Conservation (phyloP, 2,797 vertebrate species). For the Siniperca obscura region DNA sequence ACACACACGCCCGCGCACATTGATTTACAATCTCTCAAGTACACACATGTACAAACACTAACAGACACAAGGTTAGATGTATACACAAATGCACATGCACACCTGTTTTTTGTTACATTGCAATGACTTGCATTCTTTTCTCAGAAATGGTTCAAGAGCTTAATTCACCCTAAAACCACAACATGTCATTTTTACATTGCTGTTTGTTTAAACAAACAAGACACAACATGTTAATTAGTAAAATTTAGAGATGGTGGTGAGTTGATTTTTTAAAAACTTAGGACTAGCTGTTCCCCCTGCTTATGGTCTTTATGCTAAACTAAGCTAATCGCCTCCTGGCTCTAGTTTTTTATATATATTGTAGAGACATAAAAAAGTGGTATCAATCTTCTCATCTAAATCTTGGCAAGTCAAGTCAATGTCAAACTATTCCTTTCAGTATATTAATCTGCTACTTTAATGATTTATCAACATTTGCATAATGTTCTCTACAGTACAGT, state of each 20-base stretch:
- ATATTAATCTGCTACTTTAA: background rate
- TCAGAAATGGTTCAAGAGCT: background rate
- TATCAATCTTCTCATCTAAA: background rate
- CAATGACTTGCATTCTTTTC: background rate
- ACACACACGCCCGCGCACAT: conserved; percentile 1
- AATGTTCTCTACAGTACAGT: background rate
- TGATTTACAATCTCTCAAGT: background rate
- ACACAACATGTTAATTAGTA: background rate
- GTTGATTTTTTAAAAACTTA: no score
- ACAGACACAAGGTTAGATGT: background rate
- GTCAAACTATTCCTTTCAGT: background rate
- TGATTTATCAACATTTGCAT: background rate
- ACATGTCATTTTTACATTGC: background rate
- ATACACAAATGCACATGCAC: background rate
- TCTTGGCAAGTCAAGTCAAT: background rate
- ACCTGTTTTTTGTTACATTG: background rate
- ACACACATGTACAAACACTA: background rate
- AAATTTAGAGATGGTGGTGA: background rate
- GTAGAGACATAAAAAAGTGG: background rate
- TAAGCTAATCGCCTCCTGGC: background rate
- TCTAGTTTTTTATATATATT: background rate
- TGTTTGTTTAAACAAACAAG: background rate
- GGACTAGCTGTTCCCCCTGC: background rate
- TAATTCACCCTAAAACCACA: background rate
- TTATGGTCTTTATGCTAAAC: background rate